Percentiles rank a stretch among this genome's conserved stretches.
Conservation (phyloP, 2,113 vertebrate species). For the Acrocephalus kingi region DNA sequence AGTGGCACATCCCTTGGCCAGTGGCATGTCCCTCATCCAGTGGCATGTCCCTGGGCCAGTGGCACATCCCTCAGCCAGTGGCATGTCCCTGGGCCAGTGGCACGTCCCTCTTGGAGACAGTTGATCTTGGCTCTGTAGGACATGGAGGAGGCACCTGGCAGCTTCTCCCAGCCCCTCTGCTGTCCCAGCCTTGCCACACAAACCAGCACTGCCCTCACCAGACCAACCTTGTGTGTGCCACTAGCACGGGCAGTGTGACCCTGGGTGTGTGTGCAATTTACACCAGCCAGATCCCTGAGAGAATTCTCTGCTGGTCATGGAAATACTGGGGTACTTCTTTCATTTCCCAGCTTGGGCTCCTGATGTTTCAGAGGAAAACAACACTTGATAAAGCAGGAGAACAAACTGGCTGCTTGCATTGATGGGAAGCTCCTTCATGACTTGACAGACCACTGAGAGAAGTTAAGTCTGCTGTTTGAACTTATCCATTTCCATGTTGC, state of each 20-base stretch:
- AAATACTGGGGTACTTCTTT: background rate
- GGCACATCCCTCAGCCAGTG: too few relatives aligned
- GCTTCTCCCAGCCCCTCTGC: background rate
- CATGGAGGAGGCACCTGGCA: background rate
- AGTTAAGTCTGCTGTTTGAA: background rate
- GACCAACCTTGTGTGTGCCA: background rate
- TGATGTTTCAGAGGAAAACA: background rate
- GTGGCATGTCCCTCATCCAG: too few relatives aligned
- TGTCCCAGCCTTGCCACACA: background rate
- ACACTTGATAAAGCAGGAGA: background rate
- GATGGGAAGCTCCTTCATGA: background rate
- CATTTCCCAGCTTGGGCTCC: background rate
- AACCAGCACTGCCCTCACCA: background rate
- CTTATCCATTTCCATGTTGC: background rate
- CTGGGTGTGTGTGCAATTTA: background rate
- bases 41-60: too few relatives aligned
- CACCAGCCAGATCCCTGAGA: background rate
- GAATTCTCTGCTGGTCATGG: background rate
- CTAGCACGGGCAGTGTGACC: background rate
- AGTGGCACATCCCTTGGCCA: too few relatives aligned
- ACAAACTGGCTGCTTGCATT: background rate
- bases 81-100: background rate
- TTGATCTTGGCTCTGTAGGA: background rate
- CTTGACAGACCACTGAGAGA: background rate
- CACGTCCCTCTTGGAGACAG: accelerated